Evolutionary conservation across 2,888 invertebrate species (phyloP), one percentile per base, ranked within the genome.

Genomic region (Hyles lineata): DNA sequence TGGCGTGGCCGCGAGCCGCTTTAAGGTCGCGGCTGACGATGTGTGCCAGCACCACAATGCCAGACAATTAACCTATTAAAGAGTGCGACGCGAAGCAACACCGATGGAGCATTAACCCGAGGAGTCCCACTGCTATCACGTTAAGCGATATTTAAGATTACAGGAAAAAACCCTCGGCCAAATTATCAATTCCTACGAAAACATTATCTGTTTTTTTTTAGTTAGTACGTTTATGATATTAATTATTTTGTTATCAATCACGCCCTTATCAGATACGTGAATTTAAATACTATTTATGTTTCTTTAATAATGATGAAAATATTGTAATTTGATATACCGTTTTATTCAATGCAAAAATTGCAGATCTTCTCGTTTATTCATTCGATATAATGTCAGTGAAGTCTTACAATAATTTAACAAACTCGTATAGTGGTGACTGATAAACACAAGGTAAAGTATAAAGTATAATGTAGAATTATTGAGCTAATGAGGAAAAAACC

Each of bases 401-500:
- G 21, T 35, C 63, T 63, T 15, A 43, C 67, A 67, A 67, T 35
- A 67, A 43, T 25, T 23, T 21, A 32, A 15, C 32, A 35, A 35
- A 55, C 19, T 55, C 55, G 23, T 52, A 52, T 84, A 88, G 85
- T 85, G 84, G 87, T 88, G 86, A 85, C 86, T 90, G 90, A 92
- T 93, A 92, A 92, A 92, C 89, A 90, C 85, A 87, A 90, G 89
- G 85, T 85, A 86, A 85, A 85, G 83, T 88, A 88, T 87, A 87
- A 87, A 89, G 86, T 87, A 90, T 87, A 83, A 88, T 87, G 86
- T 90, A 85, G 90, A 90, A 90, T 91, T 91, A 91, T 90, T 88
- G 87, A 89, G 89, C 89, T 92, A 92, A 93, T 90, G 93, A 94
- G 94, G 94, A 94, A 94, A 94, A 94, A 94, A 94, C 94, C 94